Base-by-base conservation (phyloP, 2,888 invertebrate genomes). In the Pecten maximus region DNA sequence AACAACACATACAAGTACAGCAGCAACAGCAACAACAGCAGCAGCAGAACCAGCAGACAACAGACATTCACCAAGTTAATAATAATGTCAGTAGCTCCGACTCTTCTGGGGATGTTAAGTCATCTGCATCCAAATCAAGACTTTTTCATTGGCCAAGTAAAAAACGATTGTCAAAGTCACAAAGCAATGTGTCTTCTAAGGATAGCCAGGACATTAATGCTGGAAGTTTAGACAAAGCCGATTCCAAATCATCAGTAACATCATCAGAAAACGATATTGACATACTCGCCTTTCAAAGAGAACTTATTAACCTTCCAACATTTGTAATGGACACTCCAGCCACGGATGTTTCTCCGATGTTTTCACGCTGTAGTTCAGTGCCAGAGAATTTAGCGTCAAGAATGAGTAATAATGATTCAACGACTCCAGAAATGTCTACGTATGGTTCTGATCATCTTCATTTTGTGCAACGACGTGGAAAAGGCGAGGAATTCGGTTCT, bases 231-330 rank as follows among this genome's bases (percentile, higher is more conserved):
- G 87, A 87, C 44, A 74, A 28, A 74, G 74, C 74, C 15, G 90
- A 87, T 35, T 88, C 89, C 0, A 88, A 88, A 74, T 50, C 39
- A 15, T 89, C 89, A 4, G n/a, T 91, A 88, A 91, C 93, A 28
- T 92, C 94, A 4, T 93, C 94, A 2, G 92, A 94, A 16, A 94
- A 94, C 12, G 95, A 96, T 88, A 95, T 97, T 90, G 97, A 97
- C 94, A 97, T 97, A 87, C 96, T 97, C 48, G 97, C 97, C 74
- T 97, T 97, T 94, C 97, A 97, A 95, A 96, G 97, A 92, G 97
- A 97, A 93, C 96, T 97, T 40, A 97, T 97, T 94, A 97, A 97
- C 95, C 96, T 97, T 91, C 97, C 97, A 0, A 96, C 96, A 2
- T 96, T 96, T 93, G 96, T 96, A 87, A 95, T 96, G 94, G 96